Base-by-base conservation (phyloP, 2,113 vertebrate species). In the Tachysurus vachellii region DNA sequence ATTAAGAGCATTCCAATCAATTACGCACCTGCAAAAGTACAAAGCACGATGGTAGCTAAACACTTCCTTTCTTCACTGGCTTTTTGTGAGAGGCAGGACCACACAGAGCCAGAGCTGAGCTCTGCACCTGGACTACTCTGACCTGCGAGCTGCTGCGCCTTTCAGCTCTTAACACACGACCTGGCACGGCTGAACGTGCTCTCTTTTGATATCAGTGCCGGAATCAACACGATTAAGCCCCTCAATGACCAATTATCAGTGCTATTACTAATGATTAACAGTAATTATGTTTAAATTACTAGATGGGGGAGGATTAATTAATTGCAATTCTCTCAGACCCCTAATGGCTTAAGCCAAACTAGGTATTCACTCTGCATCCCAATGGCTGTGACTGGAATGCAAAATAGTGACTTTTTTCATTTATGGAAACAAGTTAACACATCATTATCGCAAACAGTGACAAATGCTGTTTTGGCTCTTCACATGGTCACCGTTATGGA, bases 11-110 rank as follows among this genome's bases (percentile, higher is more conserved):
- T 90, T 91, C 85, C 90, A 85, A 87, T 90, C 88, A 92, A 90
- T 91, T 91, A 91, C 88, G 83, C 92, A 92, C 92, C 92, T 92
- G 92, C 92, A 79, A 81, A 82, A 87, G 88, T 86, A 90, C 89
- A 90, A 91, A 92, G 85, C 87, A 47, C 61, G 76, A 62, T 54
- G 57, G 42, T 42, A 57, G 73, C 86, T 88, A 87, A 91, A 91
- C 89, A 85, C 88, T 87, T 88, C 85, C 87, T 89, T 87, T 87
- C 87, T 86, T 88, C 81, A 2, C 50, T 80, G 53, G 28, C 76
- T 87, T 89, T 91, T 89, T 90, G 68, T 90, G 86, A 85, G 80
- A 85, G 62, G 89, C 88, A 70, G 77, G 9, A 54, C 80, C 88
- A 87, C 85, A 83, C 85, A 36, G 73, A 10, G 88, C 87, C 19